Percentiles rank a stretch among this genome's conserved stretches.
phyloP scores from a whole-genome alignment of 2,797 vertebrate species.

The Myiothlypis chrysogaster region DNA sequence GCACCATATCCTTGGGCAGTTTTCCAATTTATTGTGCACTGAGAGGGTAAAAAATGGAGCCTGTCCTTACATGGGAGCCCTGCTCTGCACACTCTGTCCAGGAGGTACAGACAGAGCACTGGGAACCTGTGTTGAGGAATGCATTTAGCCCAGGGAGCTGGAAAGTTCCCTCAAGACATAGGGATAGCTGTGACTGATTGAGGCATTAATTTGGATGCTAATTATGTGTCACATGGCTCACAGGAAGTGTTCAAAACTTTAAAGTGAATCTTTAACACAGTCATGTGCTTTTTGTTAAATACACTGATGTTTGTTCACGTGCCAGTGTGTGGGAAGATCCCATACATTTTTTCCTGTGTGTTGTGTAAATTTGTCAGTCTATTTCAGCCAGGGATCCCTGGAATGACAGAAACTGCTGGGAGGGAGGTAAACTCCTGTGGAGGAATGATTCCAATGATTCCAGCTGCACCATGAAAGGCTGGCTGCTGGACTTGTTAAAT shows the following conservation, averaged over 20 bases:
- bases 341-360: accelerated
- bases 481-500: background rate
- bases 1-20: background rate
- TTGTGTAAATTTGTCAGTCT: background rate
- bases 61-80: background rate
- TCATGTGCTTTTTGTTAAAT: background rate
- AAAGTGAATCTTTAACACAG: background rate
- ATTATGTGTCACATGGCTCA: background rate
- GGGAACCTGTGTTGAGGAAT: background rate
- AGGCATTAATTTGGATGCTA: background rate
- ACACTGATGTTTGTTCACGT: background rate
- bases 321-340: background rate
- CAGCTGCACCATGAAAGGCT: background rate
- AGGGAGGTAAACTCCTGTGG: background rate
- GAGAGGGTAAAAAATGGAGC: background rate
- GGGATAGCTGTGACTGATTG: background rate
- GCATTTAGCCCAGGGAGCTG: background rate
- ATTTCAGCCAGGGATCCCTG: background rate
- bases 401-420: background rate
- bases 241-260: background rate
- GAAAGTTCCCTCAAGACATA: background rate
- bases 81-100: background rate
- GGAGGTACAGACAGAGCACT: background rate
- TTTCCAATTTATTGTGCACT: background rate
- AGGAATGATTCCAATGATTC: background rate